These are phyloP conservation scores for Polietes domitor DNA, from an alignment of 2,888 invertebrate species.

Conservation along the genomic window DNA sequence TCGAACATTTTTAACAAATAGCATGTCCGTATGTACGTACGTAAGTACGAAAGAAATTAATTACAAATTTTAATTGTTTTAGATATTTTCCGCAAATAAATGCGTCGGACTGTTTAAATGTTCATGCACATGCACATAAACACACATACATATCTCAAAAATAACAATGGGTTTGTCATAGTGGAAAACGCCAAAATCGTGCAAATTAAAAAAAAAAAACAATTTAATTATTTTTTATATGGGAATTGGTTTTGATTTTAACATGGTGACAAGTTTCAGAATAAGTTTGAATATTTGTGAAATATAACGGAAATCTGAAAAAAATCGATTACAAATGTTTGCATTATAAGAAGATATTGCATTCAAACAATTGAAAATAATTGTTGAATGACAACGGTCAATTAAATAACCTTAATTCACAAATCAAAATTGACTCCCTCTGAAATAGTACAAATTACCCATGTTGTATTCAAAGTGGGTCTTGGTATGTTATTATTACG, in stretches of 20 bases:
- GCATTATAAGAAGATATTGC: too few species aligned
- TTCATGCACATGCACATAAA: neutral
- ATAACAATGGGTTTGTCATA: neutral
- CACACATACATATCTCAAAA: neutral
- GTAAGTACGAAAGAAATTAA: conserved; percentile 47
- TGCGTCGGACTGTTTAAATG: neutral
- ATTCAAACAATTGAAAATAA: too few species aligned
- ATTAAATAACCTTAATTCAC: too few species aligned
- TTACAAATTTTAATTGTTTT: conserved; percentile 54
- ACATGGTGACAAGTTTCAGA: neutral
- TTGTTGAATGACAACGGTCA: too few species aligned
- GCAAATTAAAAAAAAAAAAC: neutral
- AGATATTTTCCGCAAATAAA: conserved; percentile 62
- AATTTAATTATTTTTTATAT: neutral
- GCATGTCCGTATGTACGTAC: neutral
- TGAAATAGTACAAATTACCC: too few species aligned
- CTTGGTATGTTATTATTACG: too few species aligned
- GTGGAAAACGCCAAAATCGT: neutral
- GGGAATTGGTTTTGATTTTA: neutral
- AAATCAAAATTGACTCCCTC: too few species aligned
- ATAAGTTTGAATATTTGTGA: neutral
- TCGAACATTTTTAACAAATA: conserved; percentile 48
- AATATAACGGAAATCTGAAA: neutral
- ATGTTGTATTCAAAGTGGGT: too few species aligned
- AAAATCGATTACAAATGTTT: too few species aligned